Percentiles rank a stretch among this genome's conserved stretches.
phyloP scores from a whole-genome alignment of 1,140 invertebrate genomes.

The Cydia strobilella region DNA sequence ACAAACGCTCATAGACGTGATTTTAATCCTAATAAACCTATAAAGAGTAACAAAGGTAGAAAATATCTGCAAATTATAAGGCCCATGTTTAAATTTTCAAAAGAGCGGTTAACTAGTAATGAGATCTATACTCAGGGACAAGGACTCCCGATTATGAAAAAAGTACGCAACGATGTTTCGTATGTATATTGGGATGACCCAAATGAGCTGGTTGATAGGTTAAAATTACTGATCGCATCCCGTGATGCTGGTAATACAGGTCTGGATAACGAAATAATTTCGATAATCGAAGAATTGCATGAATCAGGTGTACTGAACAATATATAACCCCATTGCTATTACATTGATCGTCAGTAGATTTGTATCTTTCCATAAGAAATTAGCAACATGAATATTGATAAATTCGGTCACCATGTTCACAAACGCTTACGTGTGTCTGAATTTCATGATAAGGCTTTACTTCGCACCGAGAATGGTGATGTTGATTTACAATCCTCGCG shows the following conservation, averaged over 20 bases:
- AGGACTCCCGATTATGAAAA: slow-evolving; percentile 45
- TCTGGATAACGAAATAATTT: slow-evolving; percentile 61
- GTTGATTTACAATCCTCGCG: slow-evolving; percentile 8
- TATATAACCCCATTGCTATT: not conserved
- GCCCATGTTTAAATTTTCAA: slow-evolving; percentile 26
- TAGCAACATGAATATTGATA: slow-evolving; percentile 26
- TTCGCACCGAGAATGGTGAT: slow-evolving; percentile 11
- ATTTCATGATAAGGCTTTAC: slow-evolving; percentile 14
- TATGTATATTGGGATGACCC: slow-evolving; percentile 51
- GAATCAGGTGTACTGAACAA: slow-evolving; percentile 22
- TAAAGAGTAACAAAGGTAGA: not conserved
- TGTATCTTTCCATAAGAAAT: not conserved
- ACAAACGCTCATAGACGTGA: not conserved
- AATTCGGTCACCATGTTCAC: slow-evolving; percentile 11
- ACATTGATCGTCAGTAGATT: not conserved
- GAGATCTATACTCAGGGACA: not conserved
- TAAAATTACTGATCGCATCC: slow-evolving; percentile 56
- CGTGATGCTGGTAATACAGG: slow-evolving; percentile 52
- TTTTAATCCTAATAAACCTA: slow-evolving; percentile 10
- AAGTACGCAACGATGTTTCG: slow-evolving; percentile 37
- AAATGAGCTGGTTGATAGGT: slow-evolving; percentile 55
- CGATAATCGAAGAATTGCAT: slow-evolving; percentile 55
- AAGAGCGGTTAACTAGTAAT: not conserved
- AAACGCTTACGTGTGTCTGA: slow-evolving; percentile 14
- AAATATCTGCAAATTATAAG: slow-evolving; percentile 34